Evolutionary conservation across 2,888 invertebrate genomes (phyloP), one percentile per base, ranked within the genome.

Genomic region (Cataglyphis albicans): DNA sequence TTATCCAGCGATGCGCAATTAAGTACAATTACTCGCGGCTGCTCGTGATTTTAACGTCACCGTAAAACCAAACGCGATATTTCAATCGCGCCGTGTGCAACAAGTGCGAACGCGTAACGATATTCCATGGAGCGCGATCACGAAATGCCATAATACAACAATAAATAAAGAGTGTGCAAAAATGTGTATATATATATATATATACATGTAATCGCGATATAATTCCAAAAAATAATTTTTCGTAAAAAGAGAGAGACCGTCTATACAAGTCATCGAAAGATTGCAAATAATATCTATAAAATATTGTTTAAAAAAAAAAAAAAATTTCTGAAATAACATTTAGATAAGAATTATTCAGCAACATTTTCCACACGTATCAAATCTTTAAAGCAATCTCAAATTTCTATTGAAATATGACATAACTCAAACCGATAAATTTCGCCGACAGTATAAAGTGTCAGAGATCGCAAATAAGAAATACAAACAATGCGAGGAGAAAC

Each of bases 401-500:
- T 32, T 70, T 21, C 7, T 21, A 78, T 70, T 12, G 15, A 18
- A 21, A 35, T 21, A 44, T 57, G 41, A 68, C 32, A 18, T 35
- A 44, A 78, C 44, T 67, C 3, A 21, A 29, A 18, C 5, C 12
- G 29, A 32, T 38, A 44, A 44, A 59, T 52, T 59, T 52, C 73
- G 64, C n/a, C 35, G 81, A 85, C 1, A n/a, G 91, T 91, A 93
- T 92, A 93, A 93, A 92, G 93, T 92, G 92, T 91, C 92, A 86
- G 89, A 92, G 91, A 92, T 93, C 92, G 93, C 92, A 92, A 92
- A 93, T 92, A 93, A 93, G 93, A 94, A 93, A 92, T 91, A 91
- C 93, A 94, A 93, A 93, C 93, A 92, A 90, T 89, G 89, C 85
- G 87, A 82, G 63, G 84, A 85, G 84, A 87, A 88, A 86, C 84